Evolutionary conservation across 2,888 invertebrate genomes (phyloP), one percentile per base, ranked within the genome.

Genomic region (Pandemis heparana): DNA sequence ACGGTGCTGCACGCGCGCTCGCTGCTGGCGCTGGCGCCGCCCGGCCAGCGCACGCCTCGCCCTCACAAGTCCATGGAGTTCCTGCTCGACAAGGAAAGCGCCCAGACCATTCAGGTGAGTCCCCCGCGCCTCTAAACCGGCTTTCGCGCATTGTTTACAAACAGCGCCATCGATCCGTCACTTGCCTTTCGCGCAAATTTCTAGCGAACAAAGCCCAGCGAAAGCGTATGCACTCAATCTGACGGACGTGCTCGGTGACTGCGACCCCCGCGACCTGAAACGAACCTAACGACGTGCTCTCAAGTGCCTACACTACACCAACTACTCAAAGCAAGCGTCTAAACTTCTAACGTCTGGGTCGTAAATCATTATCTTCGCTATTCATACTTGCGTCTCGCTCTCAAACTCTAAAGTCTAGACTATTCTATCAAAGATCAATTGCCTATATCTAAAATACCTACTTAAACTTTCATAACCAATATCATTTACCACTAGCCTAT

Each of bases 21-120:
- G 77, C 90, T 95, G 87, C 94, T 94, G 80, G 94, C 91, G 83
- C 95, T 92, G 82, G 95, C 91, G 80, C 94, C 92, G 80, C 93
- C 94, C 75, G 91, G 88, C 87, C 89, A 89, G 92, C 95, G 95
- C 85, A 81, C 91, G 71, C 89, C 92, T 65, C 87, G 96, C 77
- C 97, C 97, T 68, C 97, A 97, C 95, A 98, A 98, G 95, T 98
- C 98, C 94, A 98, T 98, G 98, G 98, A 98, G 96, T 98, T 98
- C 95, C 96, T 98, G 89, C 96, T 98, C 92, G 98, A 98, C 95
- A 98, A 98, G 95, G 97, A 98, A 90, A 98, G 97, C 95, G 97
- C 98, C 88, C 97, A 97, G 88, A 96, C 96, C 82, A 96, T 97
- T 83, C 96, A 97, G 97, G 98, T 98, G 88, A 96, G 97, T 5